Conservation (phyloP, 2,888 invertebrate genomes). For the Plebejus argus region DNA sequence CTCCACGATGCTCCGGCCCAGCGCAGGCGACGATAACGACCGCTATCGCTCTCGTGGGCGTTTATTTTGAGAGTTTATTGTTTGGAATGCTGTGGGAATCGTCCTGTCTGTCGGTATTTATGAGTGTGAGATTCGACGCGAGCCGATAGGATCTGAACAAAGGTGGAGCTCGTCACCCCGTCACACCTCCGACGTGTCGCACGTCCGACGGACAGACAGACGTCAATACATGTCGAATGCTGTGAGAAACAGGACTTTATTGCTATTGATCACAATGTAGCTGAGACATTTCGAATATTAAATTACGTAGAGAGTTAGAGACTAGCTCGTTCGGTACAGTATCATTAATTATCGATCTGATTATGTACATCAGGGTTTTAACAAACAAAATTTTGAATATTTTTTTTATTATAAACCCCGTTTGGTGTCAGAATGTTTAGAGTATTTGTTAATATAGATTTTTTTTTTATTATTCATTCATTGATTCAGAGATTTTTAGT, state of each 20-base stretch:
- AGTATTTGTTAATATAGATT: too few species aligned
- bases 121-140: not conserved
- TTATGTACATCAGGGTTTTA: too few species aligned
- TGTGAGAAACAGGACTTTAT: not conserved
- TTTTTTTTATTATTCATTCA: not conserved
- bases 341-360: too few species aligned
- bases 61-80: slow-evolving; percentile 20
- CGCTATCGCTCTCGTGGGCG: not conserved
- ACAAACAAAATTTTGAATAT: too few species aligned
- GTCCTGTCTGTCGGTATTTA: slow-evolving; percentile 11
- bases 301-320: not conserved
- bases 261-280: too few species aligned
- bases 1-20: not conserved
- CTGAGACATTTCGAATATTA: not conserved
- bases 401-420: too few species aligned
- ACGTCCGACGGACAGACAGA: not conserved
- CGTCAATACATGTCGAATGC: not conserved
- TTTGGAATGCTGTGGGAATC: slow-evolving; percentile 1
- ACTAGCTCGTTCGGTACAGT: too few species aligned
- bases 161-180: not conserved
- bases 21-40: not conserved
- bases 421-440: too few species aligned
- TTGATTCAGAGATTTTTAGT: not conserved
- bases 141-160: not conserved
- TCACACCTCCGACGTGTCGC: not conserved